Evolutionary conservation across 2,113 vertebrate genomes (phyloP).

Genomic region (Crocuta crocuta): DNA sequence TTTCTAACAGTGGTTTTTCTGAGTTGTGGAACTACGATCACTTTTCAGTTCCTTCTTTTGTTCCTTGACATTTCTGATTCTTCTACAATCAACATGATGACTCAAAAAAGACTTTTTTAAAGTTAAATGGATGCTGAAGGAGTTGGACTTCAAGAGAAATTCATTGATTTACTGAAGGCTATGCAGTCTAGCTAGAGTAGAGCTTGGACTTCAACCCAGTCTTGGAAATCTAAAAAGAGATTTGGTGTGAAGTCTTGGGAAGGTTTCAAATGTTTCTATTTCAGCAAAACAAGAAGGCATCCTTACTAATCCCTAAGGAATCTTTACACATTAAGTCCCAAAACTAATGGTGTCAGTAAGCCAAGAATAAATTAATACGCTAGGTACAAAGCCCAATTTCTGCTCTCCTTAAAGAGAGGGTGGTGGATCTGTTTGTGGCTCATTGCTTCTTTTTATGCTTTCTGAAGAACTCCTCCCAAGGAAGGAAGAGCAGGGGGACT

Average conservation of each 20-base stretch:
- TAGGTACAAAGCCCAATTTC: background rate
- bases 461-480: background rate
- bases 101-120: background rate
- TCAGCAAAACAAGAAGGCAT: background rate
- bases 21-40: background rate
- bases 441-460: background rate
- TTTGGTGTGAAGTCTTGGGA: background rate
- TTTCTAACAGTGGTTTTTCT: background rate
- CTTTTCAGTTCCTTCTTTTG: background rate
- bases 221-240: conserved; percentile 15
- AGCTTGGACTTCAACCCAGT: background rate
- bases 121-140: background rate
- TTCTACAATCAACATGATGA: background rate
- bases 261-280: background rate
- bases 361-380: background rate
- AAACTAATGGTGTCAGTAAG: background rate
- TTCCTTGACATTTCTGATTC: conserved; percentile 8
- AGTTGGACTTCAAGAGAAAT: background rate
- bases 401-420: background rate
- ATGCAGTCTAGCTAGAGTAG: background rate
- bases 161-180: background rate
- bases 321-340: background rate
- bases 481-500: background rate
- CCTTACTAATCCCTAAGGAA: background rate
- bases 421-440: background rate